Evolutionary conservation across 2,113 vertebrate species (phyloP), one percentile per base, ranked within the genome.

Genomic region (Psephotus haematonotus): DNA sequence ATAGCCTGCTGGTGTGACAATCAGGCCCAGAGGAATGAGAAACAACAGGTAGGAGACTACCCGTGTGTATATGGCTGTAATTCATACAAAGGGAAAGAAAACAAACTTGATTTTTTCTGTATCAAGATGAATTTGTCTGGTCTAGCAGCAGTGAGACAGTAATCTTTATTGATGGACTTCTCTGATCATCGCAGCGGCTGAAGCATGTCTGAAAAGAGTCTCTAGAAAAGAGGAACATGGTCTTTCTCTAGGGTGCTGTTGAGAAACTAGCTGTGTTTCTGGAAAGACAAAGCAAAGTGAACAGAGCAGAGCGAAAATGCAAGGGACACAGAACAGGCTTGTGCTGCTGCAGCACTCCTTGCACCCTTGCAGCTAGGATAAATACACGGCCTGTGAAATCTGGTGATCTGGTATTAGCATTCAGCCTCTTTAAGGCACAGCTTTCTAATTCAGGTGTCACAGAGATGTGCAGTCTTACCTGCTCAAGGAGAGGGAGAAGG

Each of bases 301-400:
- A 55, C 7, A 25, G 8, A 76, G 35, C 35, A 89, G 47, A 46
- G 6, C 64, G 60, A 68, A 93, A 77, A 29, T 41, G 71, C 49
- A 86, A n/a, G 59, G 41, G 49, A 47, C 27, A 47, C 4, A 52
- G 71, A 25, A 29, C 27, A 81, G 41, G n/a, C 24, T 88, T 69
- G 44, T 86, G 75, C 86, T 86, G 57, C 70, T 88, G 82, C 53
- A 77, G 93, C 71, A 33, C 10, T 90, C 71, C 46, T 50, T 63
- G 77, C 80, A 94, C 46, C 83, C 83, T 96, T 92, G 69, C 77
- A 97, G 72, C 72, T 55, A 89, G 77, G 74, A 84, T 92, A 95
- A 97, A 89, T 31, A 86, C 74, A 75, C 35, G 71, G 81, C 65
- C 89, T 44, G 24, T 75, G 49, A 77, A 92, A 96, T 86, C 80